Evolutionary conservation across 2,888 invertebrate genomes (phyloP).

Genomic region (Lordiphosa andalusiaca): DNA sequence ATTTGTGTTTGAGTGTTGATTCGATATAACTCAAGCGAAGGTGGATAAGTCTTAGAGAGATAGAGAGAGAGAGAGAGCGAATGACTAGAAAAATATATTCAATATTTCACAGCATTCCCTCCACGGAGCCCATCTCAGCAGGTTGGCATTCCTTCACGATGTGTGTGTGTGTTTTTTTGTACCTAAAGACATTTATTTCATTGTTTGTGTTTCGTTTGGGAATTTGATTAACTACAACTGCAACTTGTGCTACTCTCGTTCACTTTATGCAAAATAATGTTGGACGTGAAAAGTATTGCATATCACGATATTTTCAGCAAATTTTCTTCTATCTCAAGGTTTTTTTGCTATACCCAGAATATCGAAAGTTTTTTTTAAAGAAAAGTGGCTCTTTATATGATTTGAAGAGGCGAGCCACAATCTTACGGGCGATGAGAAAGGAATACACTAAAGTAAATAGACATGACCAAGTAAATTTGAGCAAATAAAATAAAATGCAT

Average conservation of each 20-base stretch:
- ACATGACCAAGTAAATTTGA: not conserved
- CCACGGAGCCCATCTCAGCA: not conserved
- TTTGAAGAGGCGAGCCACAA: not conserved
- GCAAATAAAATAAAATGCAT: too few relatives aligned
- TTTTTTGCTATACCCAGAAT: constrained; percentile 1
- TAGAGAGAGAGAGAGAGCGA: constrained; percentile 8
- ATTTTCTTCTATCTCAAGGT: not conserved
- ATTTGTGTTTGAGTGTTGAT: constrained; percentile 72
- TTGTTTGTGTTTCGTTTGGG: constrained; percentile 44
- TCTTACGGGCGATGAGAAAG: too few relatives aligned
- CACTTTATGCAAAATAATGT: constrained; percentile 42
- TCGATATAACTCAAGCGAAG: constrained; percentile 46
- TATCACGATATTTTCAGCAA: constrained; percentile 19
- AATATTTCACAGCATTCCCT: constrained; percentile 34
- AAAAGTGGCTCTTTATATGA: not conserved
- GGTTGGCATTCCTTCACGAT: constrained; percentile 27
- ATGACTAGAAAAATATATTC: constrained; percentile 26
- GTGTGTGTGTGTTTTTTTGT: constrained; percentile 20
- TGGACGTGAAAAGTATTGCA: constrained; percentile 19
- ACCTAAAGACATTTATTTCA: constrained; percentile 45
- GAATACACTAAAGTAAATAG: not conserved
- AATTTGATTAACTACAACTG: constrained; percentile 52
- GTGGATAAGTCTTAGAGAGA: constrained; percentile 14
- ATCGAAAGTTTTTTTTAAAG: constrained; percentile 6
- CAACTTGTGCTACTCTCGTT: constrained; percentile 17